Evolutionary conservation across 2,113 vertebrate species (phyloP), one percentile per base, ranked within the genome.

Genomic region (Circaetus gallicus): DNA sequence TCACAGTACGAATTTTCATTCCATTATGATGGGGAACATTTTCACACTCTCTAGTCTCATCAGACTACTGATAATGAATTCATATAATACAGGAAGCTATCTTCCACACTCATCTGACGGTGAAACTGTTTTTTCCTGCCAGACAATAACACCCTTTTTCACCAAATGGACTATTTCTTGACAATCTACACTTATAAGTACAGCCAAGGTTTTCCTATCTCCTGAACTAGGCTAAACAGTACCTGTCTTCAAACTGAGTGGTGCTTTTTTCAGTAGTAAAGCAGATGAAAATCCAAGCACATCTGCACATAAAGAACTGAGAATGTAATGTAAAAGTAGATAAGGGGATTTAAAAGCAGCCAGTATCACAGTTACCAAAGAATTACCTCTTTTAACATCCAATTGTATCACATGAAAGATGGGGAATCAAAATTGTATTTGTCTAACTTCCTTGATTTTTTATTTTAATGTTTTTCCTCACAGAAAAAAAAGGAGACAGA

Each of bases 191-290:
- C 26, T 72, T 2, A 0, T 20, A 73, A 79, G 43, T 47, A 61
- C 16, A 88, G 34, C 20, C 0, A 0, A 69, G 10, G 15, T 43
- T 83, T 77, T 61, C 7, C 7, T 42, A 0, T 65, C 18, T 86
- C 58, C 43, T 77, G 26, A 82, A 47, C 17, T 25, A 82, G 52
- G n/a, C 11, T n/a, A 55, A n/a, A 79, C 0, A 42, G 38, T 16
- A 38, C 14, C 7, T 87, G 14, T 56, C 61, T 82, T 92, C 31
- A 71, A 66, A 32, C 2, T 9, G 5, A 80, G 53, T 31, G 15
- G 7, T 73, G 19, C 24, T 19, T 72, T 34, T 81, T 49, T 56
- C 53, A 38, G 29, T 17, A 83, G 25, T 22, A 13, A 82, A 72
- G 32, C 29, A 67, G 65, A 7, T 53, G 63, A 85, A 85, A 90